phyloP scores from a whole-genome alignment of 2,797 vertebrate genomes.

The Rhabdophis nuchalis region DNA sequence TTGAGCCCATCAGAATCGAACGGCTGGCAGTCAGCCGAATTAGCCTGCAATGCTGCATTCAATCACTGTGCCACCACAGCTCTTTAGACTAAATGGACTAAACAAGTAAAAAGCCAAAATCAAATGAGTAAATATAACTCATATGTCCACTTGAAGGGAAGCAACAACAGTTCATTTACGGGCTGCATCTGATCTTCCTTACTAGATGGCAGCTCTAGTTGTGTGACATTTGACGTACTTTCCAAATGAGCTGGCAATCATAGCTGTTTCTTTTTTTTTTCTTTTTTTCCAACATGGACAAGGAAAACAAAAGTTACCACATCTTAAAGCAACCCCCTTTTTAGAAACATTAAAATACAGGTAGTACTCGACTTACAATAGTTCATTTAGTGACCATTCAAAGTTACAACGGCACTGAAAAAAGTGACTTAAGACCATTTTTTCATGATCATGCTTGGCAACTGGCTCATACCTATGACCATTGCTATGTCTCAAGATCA shows the following conservation, averaged over 20 bases:
- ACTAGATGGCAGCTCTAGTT: fast-evolving
- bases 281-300: background rate
- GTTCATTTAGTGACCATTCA: too few relatives aligned
- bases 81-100: background rate
- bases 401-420: too few relatives aligned
- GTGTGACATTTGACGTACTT: background rate
- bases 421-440: too few relatives aligned
- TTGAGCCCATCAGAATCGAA: background rate
- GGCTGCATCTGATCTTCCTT: background rate
- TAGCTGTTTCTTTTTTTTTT: background rate
- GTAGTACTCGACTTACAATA: too few relatives aligned
- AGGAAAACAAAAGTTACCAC: background rate
- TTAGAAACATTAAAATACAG: background rate
- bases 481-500: too few relatives aligned
- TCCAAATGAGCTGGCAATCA: background rate
- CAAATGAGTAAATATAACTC: background rate
- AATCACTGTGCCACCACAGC: background rate
- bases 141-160: background rate
- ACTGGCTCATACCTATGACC: too few relatives aligned
- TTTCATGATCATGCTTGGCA: too few relatives aligned
- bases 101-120: background rate
- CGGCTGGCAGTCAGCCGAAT: background rate
- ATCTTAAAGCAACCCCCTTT: background rate
- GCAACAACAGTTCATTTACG: background rate
- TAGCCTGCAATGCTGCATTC: background rate